Conservation (phyloP, 2,888 invertebrate species). For the Camponotus fellah region DNA sequence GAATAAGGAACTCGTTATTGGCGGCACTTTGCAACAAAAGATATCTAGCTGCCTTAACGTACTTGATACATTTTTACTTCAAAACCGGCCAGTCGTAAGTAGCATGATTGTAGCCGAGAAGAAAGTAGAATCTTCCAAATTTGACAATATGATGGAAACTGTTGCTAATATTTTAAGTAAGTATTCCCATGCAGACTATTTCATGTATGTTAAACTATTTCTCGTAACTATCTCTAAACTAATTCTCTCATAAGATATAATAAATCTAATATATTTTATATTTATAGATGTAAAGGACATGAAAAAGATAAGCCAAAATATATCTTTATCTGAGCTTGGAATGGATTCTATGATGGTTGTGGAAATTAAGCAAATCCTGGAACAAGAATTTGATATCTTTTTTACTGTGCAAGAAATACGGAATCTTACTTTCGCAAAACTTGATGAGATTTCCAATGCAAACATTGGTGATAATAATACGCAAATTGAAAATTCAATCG, state of each 20-base stretch:
- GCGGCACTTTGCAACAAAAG: constrained; percentile 87
- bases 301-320: constrained; percentile 90
- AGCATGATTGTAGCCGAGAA: neutral
- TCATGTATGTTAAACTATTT: neutral
- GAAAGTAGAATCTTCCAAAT: constrained; percentile 85
- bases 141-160: constrained; percentile 91
- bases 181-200: neutral
- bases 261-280: neutral
- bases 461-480: constrained; percentile 46
- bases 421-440: constrained; percentile 91
- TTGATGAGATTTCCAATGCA: constrained; percentile 84
- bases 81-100: constrained; percentile 88
- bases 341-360: constrained; percentile 99
- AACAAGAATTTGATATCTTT: constrained; percentile 95
- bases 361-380: constrained; percentile 97
- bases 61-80: constrained; percentile 88
- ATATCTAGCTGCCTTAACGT: constrained; percentile 89
- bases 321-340: constrained; percentile 95
- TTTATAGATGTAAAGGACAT: constrained; percentile 83
- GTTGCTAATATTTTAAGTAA: constrained; percentile 88
- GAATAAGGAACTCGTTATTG: constrained; percentile 79
- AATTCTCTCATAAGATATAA: neutral
- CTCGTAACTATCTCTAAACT: neutral
- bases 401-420: constrained; percentile 95
- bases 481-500: constrained; percentile 30